Base-by-base conservation (phyloP, 2,888 invertebrate genomes). In the Brachypalpus laphriformis region DNA sequence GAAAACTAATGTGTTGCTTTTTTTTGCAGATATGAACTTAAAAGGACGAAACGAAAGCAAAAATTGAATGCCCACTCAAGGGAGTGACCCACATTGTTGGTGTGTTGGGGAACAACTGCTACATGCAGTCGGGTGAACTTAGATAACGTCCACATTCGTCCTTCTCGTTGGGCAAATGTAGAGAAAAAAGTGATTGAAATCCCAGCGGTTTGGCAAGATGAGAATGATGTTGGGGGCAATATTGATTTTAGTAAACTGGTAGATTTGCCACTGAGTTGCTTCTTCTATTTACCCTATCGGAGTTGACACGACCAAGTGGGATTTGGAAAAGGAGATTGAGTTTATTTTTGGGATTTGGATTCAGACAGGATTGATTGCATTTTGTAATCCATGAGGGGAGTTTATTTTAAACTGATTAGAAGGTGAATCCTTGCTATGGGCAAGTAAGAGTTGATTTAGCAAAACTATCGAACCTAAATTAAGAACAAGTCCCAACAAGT, bases 81-180 rank as follows among this genome's bases (percentile, higher is more conserved):
- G 45, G 66, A 49, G 65, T 77, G 72, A 77, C 77, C 68, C 34
- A 82, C 37, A 68, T 78, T 31, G 57, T 49, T n/a, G 18, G 31
- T 18, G 37, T 37, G 57, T 45, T 54, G 68, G 56, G 68, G 75
- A 42, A 8, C 8, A 45, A 11, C 11, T 34, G 37, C 40, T 49
- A 63, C 45, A 68, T 70, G 25, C 63, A 76, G 49, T 71, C 54
- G 76, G 51, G 31, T 82, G 82, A 82, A 82, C 82, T 81, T 56
- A 59, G 71, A 71, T 37, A 76, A 63, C 68, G 45, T 51, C 63
- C 59, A 72, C 74, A 74, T 80, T 66, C 59, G 66, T 49, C 63
- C 28, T 74, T 63, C 28, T 74, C 5, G n/a, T 56, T 59, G 22
- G 16, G 16, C 8, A 25, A n/a, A 34, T 34, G 3, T 18, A 8